These are phyloP conservation scores for Chanos chanos DNA, from an alignment of 2,797 vertebrate genomes.

Conservation along the genomic window DNA sequence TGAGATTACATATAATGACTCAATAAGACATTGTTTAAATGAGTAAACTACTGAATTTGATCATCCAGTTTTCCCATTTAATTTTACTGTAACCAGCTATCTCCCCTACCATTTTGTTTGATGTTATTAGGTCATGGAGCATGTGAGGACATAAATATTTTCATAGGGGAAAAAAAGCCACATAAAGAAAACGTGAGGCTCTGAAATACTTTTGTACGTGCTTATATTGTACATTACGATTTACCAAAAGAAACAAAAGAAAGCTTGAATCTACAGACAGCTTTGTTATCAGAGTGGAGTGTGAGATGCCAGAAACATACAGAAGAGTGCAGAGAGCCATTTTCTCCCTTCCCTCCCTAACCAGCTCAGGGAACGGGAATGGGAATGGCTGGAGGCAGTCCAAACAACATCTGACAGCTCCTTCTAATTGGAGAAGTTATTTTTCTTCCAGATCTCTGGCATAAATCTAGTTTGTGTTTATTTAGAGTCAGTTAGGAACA, in stretches of 20 bases:
- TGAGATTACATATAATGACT: too few relatives aligned
- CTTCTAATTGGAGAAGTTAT: conserved; percentile 45
- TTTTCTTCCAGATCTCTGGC: conserved; percentile 42
- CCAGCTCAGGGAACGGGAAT: conserved; percentile 57
- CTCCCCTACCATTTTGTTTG: too few relatives aligned
- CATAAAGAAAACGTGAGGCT: too few relatives aligned
- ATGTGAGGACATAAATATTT: too few relatives aligned
- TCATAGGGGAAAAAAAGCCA: too few relatives aligned
- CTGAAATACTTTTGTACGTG: too few relatives aligned
- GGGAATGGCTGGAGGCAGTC: conserved; percentile 55
- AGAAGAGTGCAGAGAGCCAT: conserved; percentile 33
- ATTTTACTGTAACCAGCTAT: too few relatives aligned
- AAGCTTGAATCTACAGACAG: conserved; percentile 7
- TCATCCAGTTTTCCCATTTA: too few relatives aligned
- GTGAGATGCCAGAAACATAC: conserved; percentile 31
- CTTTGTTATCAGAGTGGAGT: conserved; percentile 30
- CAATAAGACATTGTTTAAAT: too few relatives aligned
- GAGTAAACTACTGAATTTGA: too few relatives aligned
- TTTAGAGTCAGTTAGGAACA: conserved; percentile 49
- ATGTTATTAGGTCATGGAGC: too few relatives aligned
- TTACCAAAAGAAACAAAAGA: not conserved
- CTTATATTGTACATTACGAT: conserved; percentile 19
- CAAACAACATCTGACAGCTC: conserved; percentile 46
- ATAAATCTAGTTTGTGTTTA: conserved; percentile 52
- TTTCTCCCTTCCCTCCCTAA: conserved; percentile 56